These are phyloP conservation scores for Sebastes itinus DNA, from an alignment of 2,797 vertebrate genomes.

Conservation along the genomic window DNA sequence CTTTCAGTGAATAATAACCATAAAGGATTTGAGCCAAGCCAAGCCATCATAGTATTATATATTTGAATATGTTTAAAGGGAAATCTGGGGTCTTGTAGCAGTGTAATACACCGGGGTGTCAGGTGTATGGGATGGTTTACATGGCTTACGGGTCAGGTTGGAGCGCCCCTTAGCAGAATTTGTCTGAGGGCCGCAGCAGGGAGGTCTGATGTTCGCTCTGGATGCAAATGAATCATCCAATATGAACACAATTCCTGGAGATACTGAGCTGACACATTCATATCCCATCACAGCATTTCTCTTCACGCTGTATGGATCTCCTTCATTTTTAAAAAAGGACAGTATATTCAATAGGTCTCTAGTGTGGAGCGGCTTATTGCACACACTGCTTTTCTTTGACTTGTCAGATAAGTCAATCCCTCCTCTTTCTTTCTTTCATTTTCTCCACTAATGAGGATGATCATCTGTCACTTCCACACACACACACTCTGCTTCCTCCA, in stretches of 20 bases:
- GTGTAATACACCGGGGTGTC: neutral
- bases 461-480: slow-evolving; percentile 30
- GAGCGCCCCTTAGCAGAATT: neutral
- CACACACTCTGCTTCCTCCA: neutral
- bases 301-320: neutral
- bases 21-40: neutral
- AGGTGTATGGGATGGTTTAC: neutral
- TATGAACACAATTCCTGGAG: neutral
- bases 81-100: neutral
- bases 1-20: neutral
- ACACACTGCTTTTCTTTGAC: slow-evolving; percentile 44
- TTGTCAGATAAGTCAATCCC: slow-evolving; percentile 45
- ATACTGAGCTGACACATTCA: neutral
- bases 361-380: slow-evolving; percentile 25
- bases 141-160: neutral
- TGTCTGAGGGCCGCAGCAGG: neutral
- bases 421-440: neutral
- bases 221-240: neutral
- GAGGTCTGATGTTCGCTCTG: neutral
- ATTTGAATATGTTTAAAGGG: neutral
- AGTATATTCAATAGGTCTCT: slow-evolving; percentile 16
- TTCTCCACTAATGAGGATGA: slow-evolving; percentile 38
- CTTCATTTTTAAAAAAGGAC: neutral
- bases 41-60: neutral
- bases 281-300: neutral